These are phyloP conservation scores for Morbakka virulenta DNA, from an alignment of 30 jellyfish, hydroid and myxozoan genomes.

Conservation along the genomic window DNA sequence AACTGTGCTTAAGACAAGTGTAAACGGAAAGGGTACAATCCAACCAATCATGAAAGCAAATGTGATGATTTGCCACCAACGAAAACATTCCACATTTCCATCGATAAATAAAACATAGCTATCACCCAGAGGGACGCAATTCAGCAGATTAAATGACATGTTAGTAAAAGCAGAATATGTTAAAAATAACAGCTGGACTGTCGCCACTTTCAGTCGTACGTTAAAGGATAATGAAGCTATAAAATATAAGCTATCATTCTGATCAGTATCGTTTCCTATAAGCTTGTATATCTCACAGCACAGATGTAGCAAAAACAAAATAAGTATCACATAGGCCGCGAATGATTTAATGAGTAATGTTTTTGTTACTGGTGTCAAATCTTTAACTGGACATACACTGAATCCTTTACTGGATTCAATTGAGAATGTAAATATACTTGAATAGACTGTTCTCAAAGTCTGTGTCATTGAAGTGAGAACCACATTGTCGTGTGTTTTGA, in stretches of 20 bases:
- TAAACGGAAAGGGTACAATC: slow-evolving; percentile 90
- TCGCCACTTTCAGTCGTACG: slow-evolving; percentile 84
- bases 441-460: slow-evolving; percentile 50
- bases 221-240: slow-evolving; percentile 15
- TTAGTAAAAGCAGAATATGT: slow-evolving; percentile 90
- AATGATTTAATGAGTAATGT: slow-evolving; percentile 66
- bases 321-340: slow-evolving; percentile 63
- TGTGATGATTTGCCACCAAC: slow-evolving; percentile 79
- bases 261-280: background rate
- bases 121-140: slow-evolving; percentile 75
- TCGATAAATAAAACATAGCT: slow-evolving; percentile 74
- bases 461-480: slow-evolving; percentile 42
- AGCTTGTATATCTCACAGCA: background rate
- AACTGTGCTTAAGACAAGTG: slow-evolving; percentile 47
- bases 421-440: slow-evolving; percentile 88
- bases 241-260: background rate
- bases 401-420: slow-evolving; percentile 50
- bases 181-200: slow-evolving; percentile 67
- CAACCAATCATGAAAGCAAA: slow-evolving; percentile 51
- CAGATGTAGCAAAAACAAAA: slow-evolving; percentile 44
- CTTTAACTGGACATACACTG: slow-evolving; percentile 69
- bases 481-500: slow-evolving; percentile 73
- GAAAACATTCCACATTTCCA: slow-evolving; percentile 75
- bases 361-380: slow-evolving; percentile 77
- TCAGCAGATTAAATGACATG: slow-evolving; percentile 59